These are phyloP conservation scores for Trachymyrmex cornetzi DNA, from an alignment of 1,140 invertebrate genomes.

Conservation along the genomic window DNA sequence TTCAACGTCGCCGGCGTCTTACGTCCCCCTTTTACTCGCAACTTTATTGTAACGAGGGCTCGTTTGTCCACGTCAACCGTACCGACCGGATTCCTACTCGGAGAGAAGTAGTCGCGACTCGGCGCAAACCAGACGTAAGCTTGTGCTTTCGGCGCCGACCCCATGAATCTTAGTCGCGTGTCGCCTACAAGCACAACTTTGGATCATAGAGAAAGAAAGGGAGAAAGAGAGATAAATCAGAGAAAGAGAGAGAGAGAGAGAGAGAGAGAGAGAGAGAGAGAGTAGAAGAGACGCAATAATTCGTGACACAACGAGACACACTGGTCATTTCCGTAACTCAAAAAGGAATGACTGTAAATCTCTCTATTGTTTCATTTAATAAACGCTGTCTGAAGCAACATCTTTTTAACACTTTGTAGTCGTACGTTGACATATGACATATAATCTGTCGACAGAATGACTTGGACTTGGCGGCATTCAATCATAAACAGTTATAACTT, in stretches of 20 bases:
- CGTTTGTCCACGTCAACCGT: constrained; percentile 72
- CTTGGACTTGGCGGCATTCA: background rate
- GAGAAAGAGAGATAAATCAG: background rate
- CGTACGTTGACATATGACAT: background rate
- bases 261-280: background rate
- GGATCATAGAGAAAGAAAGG: constrained; percentile 19
- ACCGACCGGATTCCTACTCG: constrained; percentile 48
- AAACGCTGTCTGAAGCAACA: constrained; percentile 5
- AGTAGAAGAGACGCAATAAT: constrained; percentile 42
- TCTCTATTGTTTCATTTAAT: constrained; percentile 35
- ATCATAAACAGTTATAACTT: constrained; percentile 21
- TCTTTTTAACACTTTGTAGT: constrained; percentile 4
- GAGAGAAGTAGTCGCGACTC: constrained; percentile 58
- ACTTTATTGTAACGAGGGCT: constrained; percentile 73
- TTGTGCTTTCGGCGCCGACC: constrained; percentile 48
- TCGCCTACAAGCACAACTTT: constrained; percentile 45
- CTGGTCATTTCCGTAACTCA: constrained; percentile 25
- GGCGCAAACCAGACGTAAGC: constrained; percentile 50
- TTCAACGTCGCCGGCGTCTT: constrained; percentile 13
- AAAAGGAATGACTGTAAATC: constrained; percentile 11
- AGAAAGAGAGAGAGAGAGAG: background rate
- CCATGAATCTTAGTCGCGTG: constrained; percentile 58
- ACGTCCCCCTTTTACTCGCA: constrained; percentile 62
- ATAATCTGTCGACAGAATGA: background rate
- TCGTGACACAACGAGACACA: constrained; percentile 34